A percentile compares a stretch with the other conserved stretches of the same genome.
These are phyloP conservation scores for Cataglyphis cursor DNA, from an alignment of 2,888 invertebrate species.

Conservation along the genomic window DNA sequence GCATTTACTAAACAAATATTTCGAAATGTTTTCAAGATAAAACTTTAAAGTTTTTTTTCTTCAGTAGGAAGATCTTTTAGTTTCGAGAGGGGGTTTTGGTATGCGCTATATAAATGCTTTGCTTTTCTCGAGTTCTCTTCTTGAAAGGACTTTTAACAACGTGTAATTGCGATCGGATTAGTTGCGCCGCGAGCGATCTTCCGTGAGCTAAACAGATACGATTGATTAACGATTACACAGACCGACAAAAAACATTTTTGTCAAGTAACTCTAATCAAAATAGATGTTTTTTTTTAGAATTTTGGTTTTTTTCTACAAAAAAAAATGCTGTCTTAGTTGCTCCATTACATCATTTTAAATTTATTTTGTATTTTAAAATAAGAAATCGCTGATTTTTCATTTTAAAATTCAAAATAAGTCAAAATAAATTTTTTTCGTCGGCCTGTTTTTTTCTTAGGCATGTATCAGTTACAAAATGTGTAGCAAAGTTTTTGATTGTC, in stretches of 20 bases:
- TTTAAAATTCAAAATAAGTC: no score
- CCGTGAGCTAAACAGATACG: conserved; percentile 61
- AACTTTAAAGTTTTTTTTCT: background rate
- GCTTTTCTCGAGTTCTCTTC: conserved; percentile 55
- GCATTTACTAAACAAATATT: background rate
- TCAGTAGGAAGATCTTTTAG: background rate
- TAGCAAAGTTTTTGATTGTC: conserved; percentile 58
- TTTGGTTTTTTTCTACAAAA: no score
- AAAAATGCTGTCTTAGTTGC: no score
- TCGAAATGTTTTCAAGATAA: background rate
- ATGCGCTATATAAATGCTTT: background rate
- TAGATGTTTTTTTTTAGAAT: no score
- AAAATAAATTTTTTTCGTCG: no score
- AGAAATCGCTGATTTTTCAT: no score
- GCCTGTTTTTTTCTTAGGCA: conserved; percentile 38
- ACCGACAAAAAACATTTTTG: no score
- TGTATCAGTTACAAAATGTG: conserved; percentile 78
- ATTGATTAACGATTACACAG: conserved; percentile 58
- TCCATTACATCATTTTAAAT: no score
- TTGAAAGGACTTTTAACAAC: conserved; percentile 68
- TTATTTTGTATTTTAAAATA: no score
- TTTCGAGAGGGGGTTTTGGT: conserved; percentile 6
- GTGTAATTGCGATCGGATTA: conserved; percentile 67
- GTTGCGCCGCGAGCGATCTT: conserved; percentile 48
- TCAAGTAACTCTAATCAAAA: no score